Evolutionary conservation across 2,113 vertebrate genomes (phyloP), one percentile per base, ranked within the genome.

Genomic region (Periophthalmodon schlosseri): DNA sequence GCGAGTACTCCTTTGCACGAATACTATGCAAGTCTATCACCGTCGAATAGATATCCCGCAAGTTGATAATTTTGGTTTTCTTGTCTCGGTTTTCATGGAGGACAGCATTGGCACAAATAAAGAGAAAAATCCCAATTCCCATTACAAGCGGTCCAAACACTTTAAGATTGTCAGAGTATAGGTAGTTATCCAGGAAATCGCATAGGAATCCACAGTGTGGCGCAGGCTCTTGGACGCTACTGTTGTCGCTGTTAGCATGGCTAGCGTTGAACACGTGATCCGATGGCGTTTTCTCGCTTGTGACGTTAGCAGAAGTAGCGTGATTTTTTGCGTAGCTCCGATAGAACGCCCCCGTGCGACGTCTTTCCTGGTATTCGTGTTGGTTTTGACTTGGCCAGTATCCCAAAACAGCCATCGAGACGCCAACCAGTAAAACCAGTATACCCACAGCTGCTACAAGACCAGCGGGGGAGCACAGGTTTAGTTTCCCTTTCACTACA

Each of bases 121-220:
- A 99, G 47, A 99, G 96, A 87, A 99, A 99, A 91, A 99, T 99
- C 75, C 98, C 98, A 0, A 99, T 97, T 18, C 97, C 97, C 97
- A 99, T 99, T 87, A 98, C 97, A 74, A 99, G 93, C 4, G 98
- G 98, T 3, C 97, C 97, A 1, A 98, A 94, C 77, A 99, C 97
- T 84, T 99, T 99, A 69, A 99, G 95, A 85, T 97, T 97, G 92
- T 99, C 97, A 0, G 98, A 99, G 87, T 99, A 95, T 89, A 99
- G 89, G 87, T 98, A 96, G 73, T 89, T 91, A 0, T 95, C 94
- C 90, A 99, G 94, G 85, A 99, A 82, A 46, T 52, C 93, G 58
- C 94, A 93, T 69, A 99, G 92, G 87, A 97, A 93, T 34, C 96
- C 92, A 5, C 93, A 86, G 47, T 92, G 75, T 5, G 84, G 68